phyloP scores from a whole-genome alignment of 2,797 vertebrate genomes.

The Notolepis coatsorum region DNA sequence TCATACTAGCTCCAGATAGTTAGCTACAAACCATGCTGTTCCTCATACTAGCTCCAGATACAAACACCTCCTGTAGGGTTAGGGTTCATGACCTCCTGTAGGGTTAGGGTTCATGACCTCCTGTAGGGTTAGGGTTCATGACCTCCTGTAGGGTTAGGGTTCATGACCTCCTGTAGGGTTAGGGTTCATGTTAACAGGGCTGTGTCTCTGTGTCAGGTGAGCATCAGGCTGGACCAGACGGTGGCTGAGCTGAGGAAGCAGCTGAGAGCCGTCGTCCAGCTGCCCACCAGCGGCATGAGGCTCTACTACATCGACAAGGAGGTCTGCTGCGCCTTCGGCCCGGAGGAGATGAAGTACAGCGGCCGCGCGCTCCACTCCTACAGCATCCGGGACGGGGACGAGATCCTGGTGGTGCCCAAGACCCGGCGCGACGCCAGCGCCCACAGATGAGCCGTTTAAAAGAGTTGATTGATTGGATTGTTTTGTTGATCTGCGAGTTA shows the following conservation, averaged over 20 bases:
- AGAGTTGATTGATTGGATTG: slow-evolving; percentile 19
- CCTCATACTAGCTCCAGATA: too few species aligned
- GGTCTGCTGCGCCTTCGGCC: slow-evolving; percentile 85
- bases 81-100: too few species aligned
- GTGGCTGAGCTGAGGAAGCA: slow-evolving; percentile 96
- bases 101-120: too few species aligned
- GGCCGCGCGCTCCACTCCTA: slow-evolving; percentile 93
- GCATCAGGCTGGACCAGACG: slow-evolving; percentile 94
- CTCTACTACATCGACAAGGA: slow-evolving; percentile 95
- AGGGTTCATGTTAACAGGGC: too few species aligned
- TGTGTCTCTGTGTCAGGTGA: slow-evolving; percentile 69
- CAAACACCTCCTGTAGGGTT: too few species aligned
- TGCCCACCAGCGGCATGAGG: slow-evolving; percentile 92
- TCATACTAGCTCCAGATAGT: too few species aligned
- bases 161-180: too few species aligned
- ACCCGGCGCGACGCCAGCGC: slow-evolving; percentile 61
- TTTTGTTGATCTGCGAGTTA: too few species aligned
- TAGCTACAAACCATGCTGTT: too few species aligned
- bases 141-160: too few species aligned
- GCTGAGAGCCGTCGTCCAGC: slow-evolving; percentile 89
- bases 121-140: too few species aligned
- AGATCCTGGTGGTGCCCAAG: slow-evolving; percentile 94
- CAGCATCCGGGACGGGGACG: slow-evolving; percentile 94
- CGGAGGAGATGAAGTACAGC: slow-evolving; percentile 96
- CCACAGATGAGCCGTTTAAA: slow-evolving; percentile 2